Evolutionary conservation across 2,888 invertebrate species (phyloP), one percentile per base, ranked within the genome.

Genomic region (Campaea margaritaria): DNA sequence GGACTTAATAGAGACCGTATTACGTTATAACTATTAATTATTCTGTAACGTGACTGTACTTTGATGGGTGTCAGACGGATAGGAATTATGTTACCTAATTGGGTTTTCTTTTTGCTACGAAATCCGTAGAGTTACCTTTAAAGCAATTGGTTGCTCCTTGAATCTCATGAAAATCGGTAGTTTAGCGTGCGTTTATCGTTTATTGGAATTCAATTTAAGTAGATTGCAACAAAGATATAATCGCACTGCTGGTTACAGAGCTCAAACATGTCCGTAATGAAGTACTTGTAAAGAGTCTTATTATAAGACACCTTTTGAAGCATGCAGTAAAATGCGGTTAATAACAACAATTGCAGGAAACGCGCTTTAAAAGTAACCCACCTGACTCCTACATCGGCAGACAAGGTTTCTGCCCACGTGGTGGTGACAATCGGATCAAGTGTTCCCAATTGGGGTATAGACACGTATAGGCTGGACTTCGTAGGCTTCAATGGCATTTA

Each of bases 351-450:
- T 64, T 67, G 52, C 67, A 67, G 67, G 67, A 67, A 67, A 56
- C 59, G 34, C 50, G 58, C 58, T 62, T 61, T 51, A 63, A 64
- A 50, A 14, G 39, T 46, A 56, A 43, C 60, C 60, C 60, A 61
- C 60, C 15, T 56, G 48, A 62, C 67, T 61, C 69, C 65, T 66
- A 68, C 66, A 50, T 49, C 27, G 53, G 49, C 48, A 58, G 53
- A 69, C 78, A 79, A 78, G 81, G 79, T 68, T 69, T 61, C 72
- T 75, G 72, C 83, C 83, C 79, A 81, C 82, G 52, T 42, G 39
- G 47, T 48, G 68, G 73, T 64, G 73, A 71, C 74, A 75, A 75
- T 75, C 73, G 70, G 73, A 69, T 69, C 73, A 50, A 27, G 14
- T 34, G 15, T 27, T 43, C 50, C 47, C 38, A 43, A 48, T 41